Base-by-base conservation (phyloP, 1,140 invertebrate species). In the Formica exsecta region DNA sequence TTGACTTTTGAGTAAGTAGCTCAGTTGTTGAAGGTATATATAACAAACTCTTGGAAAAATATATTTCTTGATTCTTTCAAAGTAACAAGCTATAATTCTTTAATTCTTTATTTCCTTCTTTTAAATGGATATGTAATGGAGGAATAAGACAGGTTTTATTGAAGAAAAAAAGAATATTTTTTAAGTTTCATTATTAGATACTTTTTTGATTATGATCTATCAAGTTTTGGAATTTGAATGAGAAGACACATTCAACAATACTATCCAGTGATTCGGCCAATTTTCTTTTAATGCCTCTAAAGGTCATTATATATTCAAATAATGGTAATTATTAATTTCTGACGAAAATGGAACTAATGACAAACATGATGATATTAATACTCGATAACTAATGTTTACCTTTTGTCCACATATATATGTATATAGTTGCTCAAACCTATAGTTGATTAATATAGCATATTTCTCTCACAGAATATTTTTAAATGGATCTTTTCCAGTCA, bases 231-330 rank as follows among this genome's bases (percentile, higher is more conserved):
- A 16, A 13, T 62, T 79, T 70, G 77, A 38, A 19, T 51, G 13
- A 36, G 32, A 54, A 80, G 38, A 70, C n/a, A 65, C n/a, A n/a
- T 76, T 44, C 7, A 76, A n/a, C 36, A 62, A 36, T 62, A 76
- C 41, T 16, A 22, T 76, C 44, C 16, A 51, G 25, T 44, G 1
- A 79, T 68, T 51, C 16, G 48, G 13, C 48, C n/a, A 44, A 16
- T 19, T 25, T 54, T 36, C 7, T 51, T 32, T 68, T 68, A 79
- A 62, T 65, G 29, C 61, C 19, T 51, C 11, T 66, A 66, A 68
- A 79, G 19, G 41, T 19, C n/a, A 66, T 48, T 51, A 65, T 29
- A 54, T 41, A 54, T 74, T 74, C 11, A 51, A 77, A 51, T 41
- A 66, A 64, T 66, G 9, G 22, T 19, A 48, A 77, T 51, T 65